Evolutionary conservation across 2,888 invertebrate species (phyloP), one percentile per base, ranked within the genome.

Genomic region (Cryptosula pallasiana): DNA sequence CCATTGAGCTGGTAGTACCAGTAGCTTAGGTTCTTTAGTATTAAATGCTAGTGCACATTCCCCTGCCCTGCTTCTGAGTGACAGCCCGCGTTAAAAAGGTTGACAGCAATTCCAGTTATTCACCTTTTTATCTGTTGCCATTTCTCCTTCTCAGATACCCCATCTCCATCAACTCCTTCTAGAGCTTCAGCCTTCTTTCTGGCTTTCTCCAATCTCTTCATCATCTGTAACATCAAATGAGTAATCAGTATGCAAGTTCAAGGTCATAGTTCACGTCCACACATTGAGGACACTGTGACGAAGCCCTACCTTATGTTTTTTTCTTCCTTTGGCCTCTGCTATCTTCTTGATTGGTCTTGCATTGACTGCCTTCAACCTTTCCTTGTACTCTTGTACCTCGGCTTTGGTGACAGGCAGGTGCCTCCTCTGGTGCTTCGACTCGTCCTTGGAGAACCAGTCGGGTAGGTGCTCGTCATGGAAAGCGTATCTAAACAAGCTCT

Each of bases 321-420:
- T 99, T 72, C 99, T 90, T 0, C 95, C 95, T 86, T 95, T 98
- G 0, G 99, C 99, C 87, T 99, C 96, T 77, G 95, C 90, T 0
- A 99, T 93, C 79, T 99, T 99, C 87, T 98, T 99, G 75, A 98
- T 95, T 20, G 99, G 95, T 74, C 95, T 88, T 0, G 92, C 92
- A 85, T 99, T 94, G 55, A 99, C 90, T 77, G 95, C 96, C 77
- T 85, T 86, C 78, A 85, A 79, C 75, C 91, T 91, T 71, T 87
- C 82, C 78, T 91, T 90, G 83, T 97, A 97, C 80, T 95, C 92
- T 55, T 92, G 90, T 0, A 93, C 90, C 73, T 85, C 85, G 84
- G 91, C 91, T 86, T 92, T 91, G 2, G 95, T 92, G 36, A 98
- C 92, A 1, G 93, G 92, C 13, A 91, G 86, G 73, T 90, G 90